Base-by-base conservation (phyloP, 2,888 invertebrate genomes). In the Spicauda simplicius region DNA sequence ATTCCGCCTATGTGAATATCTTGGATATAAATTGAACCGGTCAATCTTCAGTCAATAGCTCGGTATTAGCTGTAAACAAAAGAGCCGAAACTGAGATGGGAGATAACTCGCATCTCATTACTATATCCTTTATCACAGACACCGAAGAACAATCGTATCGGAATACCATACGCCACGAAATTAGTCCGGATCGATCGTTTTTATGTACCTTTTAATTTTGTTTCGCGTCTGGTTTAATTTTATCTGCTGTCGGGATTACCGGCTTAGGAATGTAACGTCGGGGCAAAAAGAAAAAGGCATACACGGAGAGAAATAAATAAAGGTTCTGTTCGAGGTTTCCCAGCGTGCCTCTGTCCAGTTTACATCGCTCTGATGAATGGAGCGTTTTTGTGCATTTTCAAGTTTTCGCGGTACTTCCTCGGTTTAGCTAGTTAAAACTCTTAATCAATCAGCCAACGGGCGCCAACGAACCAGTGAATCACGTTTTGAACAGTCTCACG, bases 191-290 rank as follows among this genome's bases (percentile, higher is more conserved):
- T 87, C 88, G 87, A 88, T 86, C 84, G 84, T 88, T 89, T 90
- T 90, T 87, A 88, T 88, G 80, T 87, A 86, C 88, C 85, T 91
- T 92, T 92, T 92, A 90, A 91, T 92, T 92, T 93, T 91, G 87
- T 92, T 93, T 90, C 87, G 87, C 89, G 93, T 93, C 93, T 93
- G 91, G 90, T 90, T 91, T 91, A 92, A 93, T 91, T 92, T 93
- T 91, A 91, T 91, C 91, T 86, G 87, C 88, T 88, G 91, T 89
- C 88, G 87, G 88, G 91, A 91, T 92, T 91, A 91, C 92, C 86
- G 88, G 87, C 91, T 90, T 89, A 91, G 93, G 93, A 93, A 93
- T 93, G 91, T 90, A 89, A 86, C 88, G 85, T 83, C 87, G 87
- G 79, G 80, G 84, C 89, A 91, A 91, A 84, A 91, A 87, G 89